Base-by-base conservation (phyloP, 92 coral and sea anemone genomes). In the Plumapathes pennacea region DNA sequence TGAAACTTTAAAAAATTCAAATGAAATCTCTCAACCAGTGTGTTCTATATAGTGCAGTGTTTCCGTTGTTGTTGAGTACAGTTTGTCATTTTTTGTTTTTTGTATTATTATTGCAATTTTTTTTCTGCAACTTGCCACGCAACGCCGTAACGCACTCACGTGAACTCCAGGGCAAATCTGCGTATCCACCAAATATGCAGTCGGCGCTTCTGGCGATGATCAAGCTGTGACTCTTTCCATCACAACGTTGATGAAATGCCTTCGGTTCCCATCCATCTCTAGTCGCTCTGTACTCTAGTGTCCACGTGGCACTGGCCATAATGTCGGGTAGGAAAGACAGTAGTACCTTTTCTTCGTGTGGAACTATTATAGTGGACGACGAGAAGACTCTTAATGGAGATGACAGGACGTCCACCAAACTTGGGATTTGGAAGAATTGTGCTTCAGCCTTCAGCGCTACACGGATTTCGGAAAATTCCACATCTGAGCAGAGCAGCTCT, bases 161-260 rank as follows among this genome's bases (percentile, higher is more conserved):
- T 27, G 78, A 38, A 17, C 42, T 47, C 85, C 85, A 78, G 3
- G 78, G 44, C 42, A 36, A 36, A 3, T 73, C 74, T 14, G 85
- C 28, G 41, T 60, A 78, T 1, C 85, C 85, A 9, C 85, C 85
- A 47, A 64, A 57, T 2, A 78, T 46, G 12, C 77, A 69, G 25
- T 52, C 50, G 2, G 17, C 55, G 14, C 55, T 49, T 46, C 32
- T 69, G 19, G 60, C 45, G 4, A 78, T 22, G n/a, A 54, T 54
- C 14, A 78, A 48, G 12, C 73, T 60, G 13, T 53, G 74, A 19
- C 72, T 69, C 38, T 73, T 67, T 15, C 61, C 33, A 34, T 81
- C 82, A 45, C 88, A 81, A 12, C 33, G 48, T 19, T 60, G 34
- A 42, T 81, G 88, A 37, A 81, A 73, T 46, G 50, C 48, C 9